phyloP scores from a whole-genome alignment of 2,113 vertebrate species.

The Carassius gibelio region DNA sequence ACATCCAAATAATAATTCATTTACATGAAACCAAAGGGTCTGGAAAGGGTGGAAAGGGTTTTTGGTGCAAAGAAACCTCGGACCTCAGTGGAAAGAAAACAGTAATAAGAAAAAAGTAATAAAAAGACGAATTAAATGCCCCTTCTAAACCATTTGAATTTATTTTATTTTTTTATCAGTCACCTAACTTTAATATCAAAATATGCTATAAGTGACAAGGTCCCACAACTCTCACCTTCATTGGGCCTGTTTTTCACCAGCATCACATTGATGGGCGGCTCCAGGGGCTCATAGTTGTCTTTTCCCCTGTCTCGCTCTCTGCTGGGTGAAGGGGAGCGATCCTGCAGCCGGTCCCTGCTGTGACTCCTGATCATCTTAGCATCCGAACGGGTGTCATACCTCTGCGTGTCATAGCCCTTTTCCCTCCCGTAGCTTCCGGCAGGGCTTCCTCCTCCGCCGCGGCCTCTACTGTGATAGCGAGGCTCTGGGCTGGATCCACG shows the following conservation, averaged over 20 bases:
- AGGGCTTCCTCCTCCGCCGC: slow-evolving; percentile 66
- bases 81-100: too few relatives aligned
- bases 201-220: neutral
- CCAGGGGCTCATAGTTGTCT: slow-evolving; percentile 70
- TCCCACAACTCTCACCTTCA: slow-evolving; percentile 78
- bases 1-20: neutral
- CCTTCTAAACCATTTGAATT: too few relatives aligned
- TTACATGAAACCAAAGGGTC: too few relatives aligned
- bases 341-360: slow-evolving; percentile 76
- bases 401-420: slow-evolving; percentile 47
- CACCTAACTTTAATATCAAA: neutral
- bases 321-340: slow-evolving; percentile 60
- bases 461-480: slow-evolving; percentile 72
- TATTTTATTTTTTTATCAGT: too few relatives aligned
- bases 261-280: slow-evolving; percentile 83
- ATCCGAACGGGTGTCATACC: slow-evolving; percentile 58
- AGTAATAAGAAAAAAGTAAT: too few relatives aligned
- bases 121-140: too few relatives aligned
- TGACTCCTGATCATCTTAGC: slow-evolving; percentile 64
- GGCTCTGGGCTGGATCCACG: slow-evolving; percentile 73
- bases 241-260: slow-evolving; percentile 84
- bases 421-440: slow-evolving; percentile 50
- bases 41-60: too few relatives aligned
- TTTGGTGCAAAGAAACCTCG: too few relatives aligned
- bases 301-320: slow-evolving; percentile 52